phyloP scores from a whole-genome alignment of 2,113 vertebrate genomes.

The Apodemus speciosus region DNA sequence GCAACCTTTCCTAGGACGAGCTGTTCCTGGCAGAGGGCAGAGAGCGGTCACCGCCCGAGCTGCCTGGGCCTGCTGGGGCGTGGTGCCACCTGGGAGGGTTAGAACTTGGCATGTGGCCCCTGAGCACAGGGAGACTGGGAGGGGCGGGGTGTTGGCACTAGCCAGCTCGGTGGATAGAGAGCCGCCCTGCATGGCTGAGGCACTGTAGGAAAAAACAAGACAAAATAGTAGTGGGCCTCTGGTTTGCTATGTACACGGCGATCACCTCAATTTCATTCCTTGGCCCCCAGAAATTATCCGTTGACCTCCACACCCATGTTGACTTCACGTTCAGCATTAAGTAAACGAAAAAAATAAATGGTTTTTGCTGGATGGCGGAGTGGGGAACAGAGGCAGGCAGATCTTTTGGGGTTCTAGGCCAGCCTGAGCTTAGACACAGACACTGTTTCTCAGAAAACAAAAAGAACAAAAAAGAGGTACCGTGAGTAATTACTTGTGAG shows the following conservation, averaged over 20 bases:
- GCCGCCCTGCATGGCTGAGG: no score
- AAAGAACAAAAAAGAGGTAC: background rate
- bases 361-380: background rate
- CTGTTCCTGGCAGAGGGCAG: conserved; percentile 63
- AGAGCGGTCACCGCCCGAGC: background rate
- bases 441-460: background rate
- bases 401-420: background rate
- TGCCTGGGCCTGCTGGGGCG: background rate
- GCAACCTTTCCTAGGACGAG: background rate
- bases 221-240: background rate
- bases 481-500: background rate
- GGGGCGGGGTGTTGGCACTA: background rate
- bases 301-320: background rate
- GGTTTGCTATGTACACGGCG: background rate
- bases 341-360: background rate
- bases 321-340: background rate
- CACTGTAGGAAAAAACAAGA: background rate
- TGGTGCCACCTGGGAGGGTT: background rate
- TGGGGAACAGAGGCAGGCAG: background rate
- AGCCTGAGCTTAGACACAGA: background rate
- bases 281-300: background rate
- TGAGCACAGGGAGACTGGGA: background rate
- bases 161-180: background rate
- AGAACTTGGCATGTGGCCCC: background rate
- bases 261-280: background rate